phyloP scores from a whole-genome alignment of 2,888 invertebrate species.

The Rhorus exstirpatorius region DNA sequence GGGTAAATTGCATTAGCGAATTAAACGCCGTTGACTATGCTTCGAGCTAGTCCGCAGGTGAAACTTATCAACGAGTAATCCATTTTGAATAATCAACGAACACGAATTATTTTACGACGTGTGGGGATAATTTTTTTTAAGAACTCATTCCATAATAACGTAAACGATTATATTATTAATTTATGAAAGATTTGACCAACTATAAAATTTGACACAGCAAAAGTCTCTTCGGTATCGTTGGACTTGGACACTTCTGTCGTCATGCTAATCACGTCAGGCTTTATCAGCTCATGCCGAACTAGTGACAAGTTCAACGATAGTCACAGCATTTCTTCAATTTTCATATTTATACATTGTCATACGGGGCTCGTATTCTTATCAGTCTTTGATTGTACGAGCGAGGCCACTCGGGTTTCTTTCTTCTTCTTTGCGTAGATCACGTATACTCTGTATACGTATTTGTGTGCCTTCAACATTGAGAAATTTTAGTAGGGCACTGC shows the following conservation, averaged over 20 bases:
- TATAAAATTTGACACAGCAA: too few species aligned
- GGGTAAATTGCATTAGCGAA: conserved; percentile 40
- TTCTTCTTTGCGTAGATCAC: conserved; percentile 5
- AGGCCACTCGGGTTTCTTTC: neutral
- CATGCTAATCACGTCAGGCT: conserved; percentile 53
- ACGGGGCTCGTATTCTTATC: neutral
- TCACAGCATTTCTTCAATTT: neutral
- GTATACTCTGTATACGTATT: neutral
- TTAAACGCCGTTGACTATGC: neutral
- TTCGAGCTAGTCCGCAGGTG: conserved; percentile 12
- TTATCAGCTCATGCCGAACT: conserved; percentile 54
- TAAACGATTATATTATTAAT: too few species aligned
- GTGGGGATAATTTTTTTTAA: neutral
- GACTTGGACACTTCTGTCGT: neutral
- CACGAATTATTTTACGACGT: too few species aligned
- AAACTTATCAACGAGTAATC: conserved; percentile 9
- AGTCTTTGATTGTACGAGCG: conserved; percentile 26
- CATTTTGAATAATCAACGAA: too few species aligned
- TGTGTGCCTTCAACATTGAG: conserved; percentile 70
- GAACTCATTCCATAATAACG: too few species aligned
- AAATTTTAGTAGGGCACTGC: conserved; percentile 69
- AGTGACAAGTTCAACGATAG: conserved; percentile 2
- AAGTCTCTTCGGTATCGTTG: neutral
- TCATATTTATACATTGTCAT: neutral
- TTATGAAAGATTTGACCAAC: too few species aligned